Evolutionary conservation across 2,113 vertebrate species (phyloP).

Genomic region (Callopanchax toddi): DNA sequence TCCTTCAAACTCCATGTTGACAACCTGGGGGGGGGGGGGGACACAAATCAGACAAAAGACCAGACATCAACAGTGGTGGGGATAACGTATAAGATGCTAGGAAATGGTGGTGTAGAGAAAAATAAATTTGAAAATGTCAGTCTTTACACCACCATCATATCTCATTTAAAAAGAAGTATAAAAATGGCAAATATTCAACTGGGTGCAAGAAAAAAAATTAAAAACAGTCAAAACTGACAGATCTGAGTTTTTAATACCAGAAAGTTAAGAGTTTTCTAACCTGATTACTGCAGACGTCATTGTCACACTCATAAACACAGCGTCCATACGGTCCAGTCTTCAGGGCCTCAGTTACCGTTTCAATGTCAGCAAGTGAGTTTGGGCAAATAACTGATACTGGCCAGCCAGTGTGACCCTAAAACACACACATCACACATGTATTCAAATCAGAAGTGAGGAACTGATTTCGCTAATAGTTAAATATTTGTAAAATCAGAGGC

Average conservation of each 20-base stretch:
- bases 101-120: no score
- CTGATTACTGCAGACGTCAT: conserved; percentile 87
- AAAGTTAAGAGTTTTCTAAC: conserved; percentile 50
- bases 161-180: no score
- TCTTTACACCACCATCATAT: no score
- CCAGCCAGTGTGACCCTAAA: conserved; percentile 79
- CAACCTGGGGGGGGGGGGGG: no score
- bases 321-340: conserved; percentile 82
- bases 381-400: conserved; percentile 82
- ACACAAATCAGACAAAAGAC: background rate
- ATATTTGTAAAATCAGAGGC: background rate
- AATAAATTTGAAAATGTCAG: no score
- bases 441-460: background rate
- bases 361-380: conserved; percentile 78
- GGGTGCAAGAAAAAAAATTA: no score
- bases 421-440: background rate
- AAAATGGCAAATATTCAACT: no score
- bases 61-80: background rate
- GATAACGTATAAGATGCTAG: no score
- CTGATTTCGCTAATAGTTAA: background rate
- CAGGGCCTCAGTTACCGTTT: conserved; percentile 81
- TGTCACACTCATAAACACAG: conserved; percentile 87
- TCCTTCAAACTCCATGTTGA: conserved; percentile 88
- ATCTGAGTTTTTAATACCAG: no score
- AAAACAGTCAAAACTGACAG: no score